These are phyloP conservation scores for Pristionchus arcanus DNA, from an alignment of 2,888 invertebrate genomes.

Conservation along the genomic window DNA sequence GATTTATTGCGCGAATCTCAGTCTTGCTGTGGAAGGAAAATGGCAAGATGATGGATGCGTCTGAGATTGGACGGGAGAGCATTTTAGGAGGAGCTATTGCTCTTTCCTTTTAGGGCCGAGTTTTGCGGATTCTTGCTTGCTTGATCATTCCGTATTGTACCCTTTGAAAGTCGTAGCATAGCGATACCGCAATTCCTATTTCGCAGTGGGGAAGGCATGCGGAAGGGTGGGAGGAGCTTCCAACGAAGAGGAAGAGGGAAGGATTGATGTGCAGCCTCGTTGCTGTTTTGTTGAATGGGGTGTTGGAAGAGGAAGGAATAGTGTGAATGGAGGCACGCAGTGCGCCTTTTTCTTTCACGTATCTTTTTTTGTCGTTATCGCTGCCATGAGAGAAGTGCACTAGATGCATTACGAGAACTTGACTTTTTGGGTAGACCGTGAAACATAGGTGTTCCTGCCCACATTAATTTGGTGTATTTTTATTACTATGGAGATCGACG, in stretches of 20 bases:
- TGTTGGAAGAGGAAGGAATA: not conserved
- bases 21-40: not conserved
- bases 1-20: conserved; percentile 32
- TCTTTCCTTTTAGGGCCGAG: too few species aligned
- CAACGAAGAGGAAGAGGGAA: not conserved
- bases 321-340: not conserved
- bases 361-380: not conserved
- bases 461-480: too few species aligned
- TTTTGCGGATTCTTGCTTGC: too few species aligned
- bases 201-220: not conserved
- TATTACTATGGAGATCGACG: too few species aligned
- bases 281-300: not conserved
- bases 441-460: too few species aligned
- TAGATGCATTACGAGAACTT: too few species aligned
- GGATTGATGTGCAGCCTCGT: not conserved
- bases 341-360: not conserved
- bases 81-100: too few species aligned
- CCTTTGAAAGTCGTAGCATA: too few species aligned
- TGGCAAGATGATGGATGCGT: conserved; percentile 17
- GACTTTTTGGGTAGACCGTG: too few species aligned
- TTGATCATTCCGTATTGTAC: too few species aligned
- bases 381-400: too few species aligned
- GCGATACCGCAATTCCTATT: too few species aligned
- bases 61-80: not conserved
- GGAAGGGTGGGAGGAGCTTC: not conserved